Percentiles rank a stretch among this genome's conserved stretches.
Conservation (phyloP, 37 sponge, comb jelly and placozoan species). For the Spongilla lacustris region DNA sequence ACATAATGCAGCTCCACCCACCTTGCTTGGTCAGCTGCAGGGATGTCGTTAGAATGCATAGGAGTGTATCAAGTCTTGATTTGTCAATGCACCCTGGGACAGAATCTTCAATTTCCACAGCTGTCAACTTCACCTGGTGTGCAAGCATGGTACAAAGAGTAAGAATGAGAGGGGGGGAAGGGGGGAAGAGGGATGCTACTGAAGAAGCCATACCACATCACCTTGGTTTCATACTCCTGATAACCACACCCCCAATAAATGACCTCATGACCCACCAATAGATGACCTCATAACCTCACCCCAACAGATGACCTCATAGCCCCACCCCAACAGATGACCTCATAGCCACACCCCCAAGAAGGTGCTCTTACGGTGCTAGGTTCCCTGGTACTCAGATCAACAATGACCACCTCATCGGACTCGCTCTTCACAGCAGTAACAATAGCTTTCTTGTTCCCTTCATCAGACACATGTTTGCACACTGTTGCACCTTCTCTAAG, state of each 20-base stretch:
- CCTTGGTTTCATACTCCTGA: no score
- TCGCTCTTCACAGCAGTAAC: background rate
- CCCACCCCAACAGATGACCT: no score
- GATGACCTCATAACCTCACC: no score
- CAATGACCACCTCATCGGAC: background rate
- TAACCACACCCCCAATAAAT: no score
- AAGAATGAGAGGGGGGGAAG: background rate
- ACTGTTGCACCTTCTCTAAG: background rate
- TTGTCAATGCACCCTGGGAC: conserved; percentile 31
- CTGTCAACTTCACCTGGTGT: conserved; percentile 49
- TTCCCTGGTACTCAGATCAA: conserved; percentile 37
- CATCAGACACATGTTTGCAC: background rate
- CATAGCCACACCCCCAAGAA: no score
- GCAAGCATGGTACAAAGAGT: no score
- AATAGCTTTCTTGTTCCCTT: background rate
- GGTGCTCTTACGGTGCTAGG: conserved; percentile 21
- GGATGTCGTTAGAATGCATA: conserved; percentile 29
- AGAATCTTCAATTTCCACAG: conserved; percentile 44
- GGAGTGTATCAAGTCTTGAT: conserved; percentile 12
- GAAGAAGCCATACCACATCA: no score
- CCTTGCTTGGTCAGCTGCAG: conserved; percentile 47
- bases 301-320: no score
- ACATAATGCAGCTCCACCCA: background rate
- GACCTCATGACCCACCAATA: no score
- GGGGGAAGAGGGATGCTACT: no score